phyloP scores from a whole-genome alignment of 2,113 vertebrate genomes.

The Nansenia antarctica region DNA sequence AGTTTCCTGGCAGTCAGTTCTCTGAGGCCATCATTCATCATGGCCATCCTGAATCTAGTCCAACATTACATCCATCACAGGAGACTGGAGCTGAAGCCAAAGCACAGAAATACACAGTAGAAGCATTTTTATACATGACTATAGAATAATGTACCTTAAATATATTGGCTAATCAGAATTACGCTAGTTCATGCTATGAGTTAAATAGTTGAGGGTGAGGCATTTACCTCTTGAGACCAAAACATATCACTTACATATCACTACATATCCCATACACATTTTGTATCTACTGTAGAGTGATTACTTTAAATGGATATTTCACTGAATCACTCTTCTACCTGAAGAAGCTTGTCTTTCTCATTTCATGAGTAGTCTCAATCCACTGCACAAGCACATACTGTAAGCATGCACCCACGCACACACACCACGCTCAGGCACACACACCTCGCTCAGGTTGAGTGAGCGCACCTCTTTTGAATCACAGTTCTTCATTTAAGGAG shows the following conservation, averaged over 20 bases:
- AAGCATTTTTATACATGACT: no score
- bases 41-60: slow-evolving; percentile 24
- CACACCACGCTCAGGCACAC: not conserved
- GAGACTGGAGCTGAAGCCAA: not conserved
- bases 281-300: not conserved
- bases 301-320: not conserved
- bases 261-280: no score
- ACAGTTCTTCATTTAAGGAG: slow-evolving; percentile 6
- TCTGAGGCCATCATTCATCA: slow-evolving; percentile 18
- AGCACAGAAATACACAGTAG: no score
- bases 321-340: not conserved
- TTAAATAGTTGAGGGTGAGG: no score
- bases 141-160: not conserved
- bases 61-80: slow-evolving; percentile 2
- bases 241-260: no score
- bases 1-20: slow-evolving; percentile 42
- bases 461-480: slow-evolving; percentile 2
- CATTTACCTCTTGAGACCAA: no score
- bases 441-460: not conserved
- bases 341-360: not conserved
- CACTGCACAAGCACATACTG: no score
- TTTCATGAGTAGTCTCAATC: not conserved
- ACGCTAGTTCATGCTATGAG: no score
- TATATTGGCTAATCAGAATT: not conserved
- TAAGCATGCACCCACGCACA: not conserved